Base-by-base conservation (phyloP, 2,888 invertebrate genomes). In the Halictus quadricinctus region DNA sequence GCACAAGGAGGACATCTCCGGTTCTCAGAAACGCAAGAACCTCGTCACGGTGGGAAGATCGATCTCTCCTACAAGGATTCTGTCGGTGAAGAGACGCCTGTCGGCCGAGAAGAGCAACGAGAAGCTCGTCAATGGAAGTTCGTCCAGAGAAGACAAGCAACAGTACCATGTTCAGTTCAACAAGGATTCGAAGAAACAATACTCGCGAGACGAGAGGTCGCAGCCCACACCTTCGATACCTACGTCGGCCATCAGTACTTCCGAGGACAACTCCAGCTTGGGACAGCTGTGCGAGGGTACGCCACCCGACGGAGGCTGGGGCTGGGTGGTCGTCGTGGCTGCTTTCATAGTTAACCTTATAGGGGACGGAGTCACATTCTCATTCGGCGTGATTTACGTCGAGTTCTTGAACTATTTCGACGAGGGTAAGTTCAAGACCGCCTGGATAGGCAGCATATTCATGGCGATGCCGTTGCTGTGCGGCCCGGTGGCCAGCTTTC, bases 311-410 rank as follows among this genome's bases (percentile, higher is more conserved):
- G 98, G 98, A 15, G 98, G 98, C 21, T 98, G 97, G 97, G 98
- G 98, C 8, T 99, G 98, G 98, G 97, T 98, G 50, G 96, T 99
- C 76, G 98, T 98, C 0, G 96, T 97, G 85, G 98, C 98, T 43
- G 97, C 98, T 0, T 98, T 99, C 94, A 96, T 98, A 95, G 97
- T 98, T 87, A 98, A 98, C 94, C 95, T 98, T 87, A 98, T 99
- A 91, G 98, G 98, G 66, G 99, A 99, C 94, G 99, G 99, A 4
- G 97, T 98, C 89, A 98, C 98, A 0, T 98, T 98, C 95, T 98
- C 98, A 88, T 98, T 98, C 94, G 99, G 99, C 80, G 97, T 98
- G 7, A 97, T 99, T 92, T 98, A 96, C 94, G 97, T 97, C 3
- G 97, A 98, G 93, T 97, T 99, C 92, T 95, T 98, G 81, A 96